Evolutionary conservation across 2,113 vertebrate species (phyloP).

Genomic region (Axis porcinus): DNA sequence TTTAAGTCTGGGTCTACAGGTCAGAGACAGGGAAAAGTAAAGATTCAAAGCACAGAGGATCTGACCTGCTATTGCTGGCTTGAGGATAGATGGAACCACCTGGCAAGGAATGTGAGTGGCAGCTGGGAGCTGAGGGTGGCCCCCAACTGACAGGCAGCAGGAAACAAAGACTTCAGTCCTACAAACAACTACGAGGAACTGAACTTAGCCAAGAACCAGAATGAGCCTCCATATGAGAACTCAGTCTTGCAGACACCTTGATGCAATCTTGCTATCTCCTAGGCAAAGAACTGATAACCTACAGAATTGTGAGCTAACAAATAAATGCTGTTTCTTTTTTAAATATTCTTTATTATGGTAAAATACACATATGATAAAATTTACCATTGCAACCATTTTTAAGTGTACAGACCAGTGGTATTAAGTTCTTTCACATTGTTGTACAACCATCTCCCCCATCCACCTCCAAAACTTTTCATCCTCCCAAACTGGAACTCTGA

Average conservation of each 20-base stretch:
- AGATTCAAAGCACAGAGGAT: neutral
- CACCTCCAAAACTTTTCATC: neutral
- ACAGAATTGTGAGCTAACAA: neutral
- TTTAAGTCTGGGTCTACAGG: neutral
- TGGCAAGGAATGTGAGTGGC: neutral
- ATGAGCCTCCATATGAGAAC: neutral
- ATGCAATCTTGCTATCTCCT: neutral
- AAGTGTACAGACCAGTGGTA: neutral
- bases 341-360: neutral
- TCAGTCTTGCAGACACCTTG: neutral
- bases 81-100: neutral
- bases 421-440: neutral
- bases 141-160: neutral
- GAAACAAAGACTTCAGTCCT: neutral
- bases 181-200: neutral
- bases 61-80: no score
- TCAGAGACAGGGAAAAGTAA: neutral
- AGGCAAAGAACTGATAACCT: neutral
- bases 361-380: neutral
- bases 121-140: neutral
- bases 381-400: neutral
- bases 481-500: neutral
- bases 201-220: neutral
- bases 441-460: neutral
- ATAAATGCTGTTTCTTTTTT: neutral